Conservation (phyloP, 2,888 invertebrate genomes). For the Mechanitis messenoides region DNA sequence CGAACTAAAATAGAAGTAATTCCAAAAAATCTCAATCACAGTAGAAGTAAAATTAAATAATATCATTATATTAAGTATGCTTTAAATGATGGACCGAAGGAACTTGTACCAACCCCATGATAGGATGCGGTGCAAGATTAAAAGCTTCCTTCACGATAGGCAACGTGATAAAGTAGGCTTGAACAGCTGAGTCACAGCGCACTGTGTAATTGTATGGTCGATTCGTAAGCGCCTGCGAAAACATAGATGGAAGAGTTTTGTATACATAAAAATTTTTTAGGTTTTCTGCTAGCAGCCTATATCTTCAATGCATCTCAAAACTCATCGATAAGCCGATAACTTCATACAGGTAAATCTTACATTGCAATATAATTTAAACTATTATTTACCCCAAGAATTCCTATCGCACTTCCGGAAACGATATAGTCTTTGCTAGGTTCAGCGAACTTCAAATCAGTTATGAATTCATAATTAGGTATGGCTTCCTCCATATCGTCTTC, state of each 20-base stretch:
- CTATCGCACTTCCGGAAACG: constrained; percentile 78
- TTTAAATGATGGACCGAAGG: too few relatives aligned
- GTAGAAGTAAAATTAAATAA: too few relatives aligned
- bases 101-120: constrained; percentile 50
- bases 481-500: constrained; percentile 62
- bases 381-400: constrained; percentile 70
- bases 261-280: too few relatives aligned
- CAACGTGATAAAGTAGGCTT: constrained; percentile 63
- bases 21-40: too few relatives aligned
- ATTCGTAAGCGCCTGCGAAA: constrained; percentile 64
- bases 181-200: constrained; percentile 76
- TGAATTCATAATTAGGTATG: constrained; percentile 74
- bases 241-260: too few relatives aligned
- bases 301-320: too few relatives aligned
- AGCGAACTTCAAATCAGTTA: constrained; percentile 64
- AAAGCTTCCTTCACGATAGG: constrained; percentile 64
- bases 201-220: constrained; percentile 75
- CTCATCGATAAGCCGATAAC: background rate
- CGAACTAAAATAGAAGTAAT: too few relatives aligned
- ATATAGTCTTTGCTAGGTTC: constrained; percentile 73
- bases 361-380: background rate
- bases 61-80: too few relatives aligned
- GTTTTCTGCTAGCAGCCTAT: too few relatives aligned
- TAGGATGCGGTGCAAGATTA: constrained; percentile 61
- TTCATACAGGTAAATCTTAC: background rate